These are phyloP conservation scores for Leptopilina clavipes DNA, from an alignment of 1,140 invertebrate genomes.

Conservation along the genomic window DNA sequence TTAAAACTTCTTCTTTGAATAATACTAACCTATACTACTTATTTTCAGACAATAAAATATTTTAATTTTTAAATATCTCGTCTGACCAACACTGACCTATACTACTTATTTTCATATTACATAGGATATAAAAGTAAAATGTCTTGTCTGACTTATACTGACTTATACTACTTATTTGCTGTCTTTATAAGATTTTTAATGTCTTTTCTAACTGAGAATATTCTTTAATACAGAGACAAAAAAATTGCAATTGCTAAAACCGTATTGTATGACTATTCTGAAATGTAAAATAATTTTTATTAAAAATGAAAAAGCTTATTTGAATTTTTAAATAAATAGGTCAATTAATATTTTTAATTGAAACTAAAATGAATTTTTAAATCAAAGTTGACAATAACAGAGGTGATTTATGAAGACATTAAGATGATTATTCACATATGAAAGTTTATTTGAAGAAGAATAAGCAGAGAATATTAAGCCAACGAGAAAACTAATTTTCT, in stretches of 20 bases:
- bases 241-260: too few relatives aligned
- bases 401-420: background rate
- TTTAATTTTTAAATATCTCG: too few relatives aligned
- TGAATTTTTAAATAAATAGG: background rate
- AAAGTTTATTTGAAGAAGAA: slow-evolving; percentile 11
- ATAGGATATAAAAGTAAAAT: too few relatives aligned
- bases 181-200: background rate
- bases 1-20: too few relatives aligned
- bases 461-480: background rate
- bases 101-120: background rate
- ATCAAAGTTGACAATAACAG: background rate
- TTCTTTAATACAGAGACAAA: too few relatives aligned
- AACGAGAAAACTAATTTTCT: slow-evolving; percentile 31
- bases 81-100: background rate
- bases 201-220: too few relatives aligned
- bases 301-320: background rate
- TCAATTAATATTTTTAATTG: too few relatives aligned
- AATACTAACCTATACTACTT: too few relatives aligned
- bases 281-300: too few relatives aligned
- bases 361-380: background rate
- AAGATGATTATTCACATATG: background rate
- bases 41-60: too few relatives aligned
- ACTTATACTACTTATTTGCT: background rate
- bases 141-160: too few relatives aligned
- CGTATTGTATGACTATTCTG: too few relatives aligned